phyloP scores from a whole-genome alignment of 1,140 invertebrate species.

The Achroia grisella region DNA sequence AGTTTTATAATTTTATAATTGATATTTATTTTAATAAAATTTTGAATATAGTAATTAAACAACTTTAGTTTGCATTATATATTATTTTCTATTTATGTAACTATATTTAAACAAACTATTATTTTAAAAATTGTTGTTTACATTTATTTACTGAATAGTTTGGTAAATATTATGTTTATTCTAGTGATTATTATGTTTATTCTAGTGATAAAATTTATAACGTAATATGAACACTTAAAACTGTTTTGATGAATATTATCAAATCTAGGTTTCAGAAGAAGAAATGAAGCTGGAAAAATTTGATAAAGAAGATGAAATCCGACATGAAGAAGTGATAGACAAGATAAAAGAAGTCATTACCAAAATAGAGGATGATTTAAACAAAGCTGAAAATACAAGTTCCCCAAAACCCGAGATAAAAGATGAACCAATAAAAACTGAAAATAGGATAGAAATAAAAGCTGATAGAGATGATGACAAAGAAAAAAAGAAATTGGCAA shows the following conservation, averaged over 20 bases:
- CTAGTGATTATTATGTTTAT: not conserved
- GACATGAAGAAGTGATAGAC: conserved; percentile 50
- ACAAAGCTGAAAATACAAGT: conserved; percentile 16
- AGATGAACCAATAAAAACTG: not conserved
- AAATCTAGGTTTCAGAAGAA: conserved; percentile 33
- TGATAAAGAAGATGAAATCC: conserved; percentile 39
- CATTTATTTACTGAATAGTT: too few species aligned
- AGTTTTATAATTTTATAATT: too few species aligned
- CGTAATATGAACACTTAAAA: too few species aligned
- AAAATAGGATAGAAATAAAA: conserved; percentile 4
- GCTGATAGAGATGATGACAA: conserved; percentile 9
- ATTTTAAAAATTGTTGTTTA: too few species aligned
- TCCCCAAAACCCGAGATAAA: conserved; percentile 24
- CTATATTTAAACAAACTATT: too few species aligned
- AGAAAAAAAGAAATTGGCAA: conserved; percentile 24
- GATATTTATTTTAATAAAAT: too few species aligned
- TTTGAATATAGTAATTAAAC: too few species aligned
- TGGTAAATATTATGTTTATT: not conserved
- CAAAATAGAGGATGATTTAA: conserved; percentile 49
- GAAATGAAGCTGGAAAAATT: conserved; percentile 46
- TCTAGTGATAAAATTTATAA: too few species aligned
- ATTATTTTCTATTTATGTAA: too few species aligned
- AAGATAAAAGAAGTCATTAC: conserved; percentile 56
- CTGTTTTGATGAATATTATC: too few species aligned
- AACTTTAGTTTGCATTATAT: too few species aligned